Evolutionary conservation across 2,113 vertebrate species (phyloP), one percentile per base, ranked within the genome.

Genomic region (Lates calcarifer): DNA sequence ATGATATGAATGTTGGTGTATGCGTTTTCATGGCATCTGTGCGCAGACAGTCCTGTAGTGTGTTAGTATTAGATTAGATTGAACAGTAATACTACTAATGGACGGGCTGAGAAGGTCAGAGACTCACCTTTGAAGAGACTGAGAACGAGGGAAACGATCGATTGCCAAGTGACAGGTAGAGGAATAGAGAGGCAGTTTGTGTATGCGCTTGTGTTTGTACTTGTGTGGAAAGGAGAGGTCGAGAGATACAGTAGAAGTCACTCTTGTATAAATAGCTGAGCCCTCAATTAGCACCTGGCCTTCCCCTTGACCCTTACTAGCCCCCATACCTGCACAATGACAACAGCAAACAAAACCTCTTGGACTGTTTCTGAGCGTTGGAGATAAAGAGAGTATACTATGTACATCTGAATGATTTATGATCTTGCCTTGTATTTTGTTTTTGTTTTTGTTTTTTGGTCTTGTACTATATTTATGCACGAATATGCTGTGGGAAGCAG

Each of bases 41-140:
- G 33, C 63, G 72, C 31, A 37, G 61, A 58, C 6, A 66, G 74
- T 71, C 37, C n/a, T 53, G 43, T 63, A 24, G 45, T 62, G 29
- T 76, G 60, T n/a, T n/a, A n/a, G n/a, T 39, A 70, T 51, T 63
- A 62, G 76, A 91, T 90, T 89, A 63, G 61, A 90, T 81, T 77
- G 77, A 85, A 89, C 66, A 72, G 78, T 83, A 92, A 90, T 92
- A 83, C 70, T 47, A 85, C 87, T 89, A 94, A 93, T 91, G 83
- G 84, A 89, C 57, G 29, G 65, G 41, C 61, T 62, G 60, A 45
- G 81, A 91, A 91, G 89, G 91, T 92, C 87, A 84, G 77, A 26
- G 58, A 66, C 78, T 91, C 77, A 87, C 88, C 77, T 89, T 74
- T 84, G 62, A 66, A 74, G 29, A 71, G 74, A 55, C 56, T 24